Base-by-base conservation (phyloP, 2,113 vertebrate genomes). In the Athene cunicularia region DNA sequence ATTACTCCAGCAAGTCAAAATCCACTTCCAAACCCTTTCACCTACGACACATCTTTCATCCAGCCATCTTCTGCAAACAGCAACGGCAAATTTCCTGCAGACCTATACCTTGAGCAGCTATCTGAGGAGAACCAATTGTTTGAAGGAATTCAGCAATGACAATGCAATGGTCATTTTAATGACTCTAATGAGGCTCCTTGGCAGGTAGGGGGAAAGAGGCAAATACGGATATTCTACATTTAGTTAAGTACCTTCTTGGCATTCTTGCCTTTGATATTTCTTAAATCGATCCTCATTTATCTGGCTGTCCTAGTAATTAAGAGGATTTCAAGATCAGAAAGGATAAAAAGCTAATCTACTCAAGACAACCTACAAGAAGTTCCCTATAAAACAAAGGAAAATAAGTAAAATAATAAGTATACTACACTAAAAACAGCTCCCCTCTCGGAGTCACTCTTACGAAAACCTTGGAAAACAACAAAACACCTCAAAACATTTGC, bases 291-390 rank as follows among this genome's bases (percentile, higher is more conserved):
- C 67, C 60, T 94, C 72, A 77, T 59, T 96, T 80, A n/a, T 55
- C 14, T 50, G 28, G 22, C 27, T 80, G 16, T 83, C 41, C 82
- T 50, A 80, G 50, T 83, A 91, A 70, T 86, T 83, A 83, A 86
- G 47, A 86, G 63, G 86, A 92, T 96, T 92, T 95, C 85, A 90
- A 88, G 79, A 90, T 88, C 63, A 86, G 71, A 92, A 95, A 91
- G 83, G 72, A 95, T 83, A 88, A 86, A 92, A 83, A 67, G 33
- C 14, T 80, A 74, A 86, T 86, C 67, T 84, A 47, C 33, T 91
- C 52, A 76, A 80, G 47, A 86, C 45, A 86, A 63, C 5, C 53
- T 37, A 70, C 17, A 75, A 47, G 13, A 75, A 74, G 67, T 55
- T 62, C 16, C 37, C 49, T 66, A 49, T 6, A 83, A 75, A 82